These are phyloP conservation scores for Mormoops blainvillei DNA, from an alignment of 2,113 vertebrate genomes.

Conservation along the genomic window DNA sequence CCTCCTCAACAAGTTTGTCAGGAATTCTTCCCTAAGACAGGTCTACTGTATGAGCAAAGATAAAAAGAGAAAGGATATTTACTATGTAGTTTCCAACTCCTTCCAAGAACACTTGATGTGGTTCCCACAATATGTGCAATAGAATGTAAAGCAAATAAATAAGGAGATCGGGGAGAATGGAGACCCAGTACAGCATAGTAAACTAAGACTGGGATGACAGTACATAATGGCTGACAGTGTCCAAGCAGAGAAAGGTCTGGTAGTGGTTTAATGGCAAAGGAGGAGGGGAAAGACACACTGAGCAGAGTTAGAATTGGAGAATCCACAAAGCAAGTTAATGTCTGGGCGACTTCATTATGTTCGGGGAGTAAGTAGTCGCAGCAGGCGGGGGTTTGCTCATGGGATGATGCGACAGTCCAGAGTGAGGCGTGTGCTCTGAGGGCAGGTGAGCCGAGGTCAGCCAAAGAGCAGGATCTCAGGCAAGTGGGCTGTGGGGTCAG, in stretches of 20 bases:
- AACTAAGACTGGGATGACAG: not conserved
- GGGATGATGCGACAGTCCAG: accelerated
- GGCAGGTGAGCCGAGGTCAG: not conserved
- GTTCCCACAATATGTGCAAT: not conserved
- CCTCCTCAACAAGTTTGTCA: not conserved
- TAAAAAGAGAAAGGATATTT: not conserved
- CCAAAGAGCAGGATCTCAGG: not conserved
- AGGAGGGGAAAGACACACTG: not conserved
- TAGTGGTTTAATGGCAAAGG: not conserved
- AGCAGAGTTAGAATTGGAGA: not conserved
- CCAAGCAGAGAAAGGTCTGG: not conserved
- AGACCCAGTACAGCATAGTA: no score
- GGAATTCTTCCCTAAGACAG: not conserved
- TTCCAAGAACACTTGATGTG: not conserved
- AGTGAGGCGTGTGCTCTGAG: not conserved
- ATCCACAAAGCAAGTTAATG: not conserved
- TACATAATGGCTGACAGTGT: not conserved
- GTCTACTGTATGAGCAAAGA: not conserved
- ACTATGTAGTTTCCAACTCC: not conserved
- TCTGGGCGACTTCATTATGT: not conserved
- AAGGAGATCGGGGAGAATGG: not conserved
- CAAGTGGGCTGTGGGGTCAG: not conserved
- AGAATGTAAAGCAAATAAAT: not conserved
- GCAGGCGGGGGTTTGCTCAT: not conserved
- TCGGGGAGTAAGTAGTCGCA: not conserved